Percentiles rank a stretch among this genome's conserved stretches.
Evolutionary conservation across 2,888 invertebrate species (phyloP).

Genomic region (Tetropium fuscum): DNA sequence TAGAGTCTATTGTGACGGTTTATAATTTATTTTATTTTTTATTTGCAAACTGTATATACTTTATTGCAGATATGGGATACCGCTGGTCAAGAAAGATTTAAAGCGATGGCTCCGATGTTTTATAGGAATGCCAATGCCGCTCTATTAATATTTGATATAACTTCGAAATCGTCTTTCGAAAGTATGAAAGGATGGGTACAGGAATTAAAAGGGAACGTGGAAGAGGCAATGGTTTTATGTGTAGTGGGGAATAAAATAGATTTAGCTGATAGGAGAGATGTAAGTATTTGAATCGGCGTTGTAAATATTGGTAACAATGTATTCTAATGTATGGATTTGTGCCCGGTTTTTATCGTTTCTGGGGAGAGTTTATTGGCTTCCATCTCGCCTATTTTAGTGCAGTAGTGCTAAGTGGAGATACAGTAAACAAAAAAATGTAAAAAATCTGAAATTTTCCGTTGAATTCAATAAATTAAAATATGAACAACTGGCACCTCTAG

Average conservation of each 20-base stretch:
- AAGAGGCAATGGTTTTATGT: conserved; percentile 82
- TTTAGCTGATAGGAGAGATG: conserved; percentile 73
- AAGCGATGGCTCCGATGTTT: conserved; percentile 95
- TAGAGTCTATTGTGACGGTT: too few relatives aligned
- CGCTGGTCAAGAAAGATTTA: conserved; percentile 88
- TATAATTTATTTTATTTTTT: too few relatives aligned
- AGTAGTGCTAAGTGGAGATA: too few relatives aligned
- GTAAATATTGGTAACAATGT: neutral
- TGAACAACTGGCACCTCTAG: too few relatives aligned
- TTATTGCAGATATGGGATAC: conserved; percentile 85
- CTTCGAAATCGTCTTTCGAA: conserved; percentile 78
- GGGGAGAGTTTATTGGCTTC: too few relatives aligned
- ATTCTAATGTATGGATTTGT: too few relatives aligned
- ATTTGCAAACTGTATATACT: too few relatives aligned
- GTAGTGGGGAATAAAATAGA: conserved; percentile 91
- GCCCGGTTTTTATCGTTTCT: too few relatives aligned
- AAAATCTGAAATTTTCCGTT: too few relatives aligned
- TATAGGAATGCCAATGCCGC: conserved; percentile 94
- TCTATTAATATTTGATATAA: conserved; percentile 87
- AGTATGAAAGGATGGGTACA: conserved; percentile 90
- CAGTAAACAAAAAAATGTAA: too few relatives aligned
- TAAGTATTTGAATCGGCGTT: conserved; percentile 53
- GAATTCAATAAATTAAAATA: too few relatives aligned
- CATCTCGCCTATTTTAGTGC: too few relatives aligned
- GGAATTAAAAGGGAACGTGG: conserved; percentile 82